Conservation (phyloP, 2,113 vertebrate species). For the Acanthochromis polyacanthus region DNA sequence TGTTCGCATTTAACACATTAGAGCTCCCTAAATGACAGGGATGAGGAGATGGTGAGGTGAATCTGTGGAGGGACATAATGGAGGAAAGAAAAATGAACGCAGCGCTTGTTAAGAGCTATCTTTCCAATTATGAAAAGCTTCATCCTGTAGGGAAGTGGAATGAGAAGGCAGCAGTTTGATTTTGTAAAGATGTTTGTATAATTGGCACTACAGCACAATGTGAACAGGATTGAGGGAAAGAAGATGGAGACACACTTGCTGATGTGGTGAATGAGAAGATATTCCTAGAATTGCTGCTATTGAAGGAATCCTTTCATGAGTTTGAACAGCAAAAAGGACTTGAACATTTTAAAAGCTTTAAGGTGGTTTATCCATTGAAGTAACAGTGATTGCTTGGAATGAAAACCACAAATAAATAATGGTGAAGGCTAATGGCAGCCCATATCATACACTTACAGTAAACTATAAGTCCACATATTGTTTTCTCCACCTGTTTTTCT, state of each 20-base stretch:
- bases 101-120: conserved; percentile 19
- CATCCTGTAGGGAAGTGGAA: conserved; percentile 28
- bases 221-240: conserved; percentile 14
- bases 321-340: background rate
- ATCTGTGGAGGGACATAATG: conserved; percentile 26
- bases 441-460: background rate
- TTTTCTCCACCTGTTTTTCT: too few relatives aligned
- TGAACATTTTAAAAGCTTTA: background rate
- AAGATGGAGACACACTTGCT: background rate
- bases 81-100: conserved; percentile 34
- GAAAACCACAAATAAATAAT: background rate
- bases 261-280: conserved; percentile 15
- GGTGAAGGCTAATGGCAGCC: background rate
- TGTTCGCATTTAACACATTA: conserved; percentile 84
- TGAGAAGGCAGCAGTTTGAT: conserved; percentile 6
- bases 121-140: conserved; percentile 33
- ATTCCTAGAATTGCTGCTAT: background rate
- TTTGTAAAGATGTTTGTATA: conserved; percentile 32
- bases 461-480: too few relatives aligned
- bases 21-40: conserved; percentile 70
- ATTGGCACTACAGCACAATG: conserved; percentile 20
- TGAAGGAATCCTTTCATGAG: background rate
- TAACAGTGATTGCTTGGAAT: background rate
- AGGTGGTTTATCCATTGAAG: background rate
- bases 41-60: conserved; percentile 65